Evolutionary conservation across 1,140 invertebrate species (phyloP), one percentile per base, ranked within the genome.

Genomic region (Pseudomyrmex cubaensis): DNA sequence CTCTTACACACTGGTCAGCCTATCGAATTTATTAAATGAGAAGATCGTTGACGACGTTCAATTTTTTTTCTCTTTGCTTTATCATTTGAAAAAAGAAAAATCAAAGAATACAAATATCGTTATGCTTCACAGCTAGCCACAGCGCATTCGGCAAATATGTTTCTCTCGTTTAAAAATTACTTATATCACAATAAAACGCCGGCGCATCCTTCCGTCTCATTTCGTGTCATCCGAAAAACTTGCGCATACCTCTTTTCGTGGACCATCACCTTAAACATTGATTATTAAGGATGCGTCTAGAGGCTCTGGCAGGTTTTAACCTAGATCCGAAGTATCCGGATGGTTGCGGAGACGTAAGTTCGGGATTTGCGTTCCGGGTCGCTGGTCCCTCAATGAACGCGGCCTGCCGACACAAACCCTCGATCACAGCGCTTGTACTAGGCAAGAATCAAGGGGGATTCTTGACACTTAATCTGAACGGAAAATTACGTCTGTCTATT

Each of bases 111-210:
- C 72, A 90, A 87, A 87, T 83, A 57, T 90, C 82, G 78, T 87
- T 85, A 86, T 64, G 73, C 75, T 83, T 88, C 84, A 89, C 89
- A 90, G 90, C 87, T 92, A 90, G 89, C 87, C 89, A 92, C 87
- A 91, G 84, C 35, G 35, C 84, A 91, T 87, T 91, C 84, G 84
- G 67, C 85, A 90, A 87, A 85, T 90, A 90, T 90, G 87, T 90
- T 90, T 90, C 88, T 82, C 82, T 90, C 88, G 64, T 90, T 86
- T 90, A 89, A 89, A 91, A 91, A 91, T 92, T 92, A 92, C 46
- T 90, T 90, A 89, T 93, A 93, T 93, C 92, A 93, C 92, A 93
- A 93, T 93, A 85, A 92, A 93, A 92, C 91, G 90, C 91, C 90
- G 89, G 87, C 88, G 87, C 88, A 92, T 92, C 86, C 82, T 87